These are phyloP conservation scores for Axis porcinus DNA, from an alignment of 2,113 vertebrate genomes.

Conservation along the genomic window DNA sequence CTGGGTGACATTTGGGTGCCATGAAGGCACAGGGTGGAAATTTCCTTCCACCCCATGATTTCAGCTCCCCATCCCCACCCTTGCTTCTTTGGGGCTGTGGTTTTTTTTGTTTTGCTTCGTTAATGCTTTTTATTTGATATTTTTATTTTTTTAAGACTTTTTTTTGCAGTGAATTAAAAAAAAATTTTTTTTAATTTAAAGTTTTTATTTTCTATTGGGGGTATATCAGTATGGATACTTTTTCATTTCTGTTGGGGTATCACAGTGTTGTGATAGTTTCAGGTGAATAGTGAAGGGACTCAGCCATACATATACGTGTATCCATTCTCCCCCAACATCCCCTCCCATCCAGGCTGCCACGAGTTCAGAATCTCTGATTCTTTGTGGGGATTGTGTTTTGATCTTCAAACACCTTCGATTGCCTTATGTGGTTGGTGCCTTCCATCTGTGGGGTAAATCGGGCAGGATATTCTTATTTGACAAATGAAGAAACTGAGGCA, in stretches of 20 bases:
- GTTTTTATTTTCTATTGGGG: neutral
- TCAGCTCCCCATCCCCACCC: neutral
- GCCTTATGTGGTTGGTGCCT: neutral
- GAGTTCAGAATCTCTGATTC: neutral
- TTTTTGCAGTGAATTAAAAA: neutral
- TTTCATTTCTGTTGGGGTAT: neutral
- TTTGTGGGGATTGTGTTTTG: neutral
- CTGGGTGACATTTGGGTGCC: constrained; percentile 43
- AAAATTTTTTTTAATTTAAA: neutral
- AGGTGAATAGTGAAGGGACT: neutral
- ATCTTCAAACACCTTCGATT: neutral
- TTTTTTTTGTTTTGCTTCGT: neutral
- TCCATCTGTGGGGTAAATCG: neutral
- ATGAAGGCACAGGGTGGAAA: neutral
- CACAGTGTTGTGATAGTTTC: neutral
- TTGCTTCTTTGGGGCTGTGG: neutral
- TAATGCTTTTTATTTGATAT: neutral
- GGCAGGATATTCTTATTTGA: neutral
- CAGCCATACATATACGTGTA: neutral
- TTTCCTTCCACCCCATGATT: neutral
- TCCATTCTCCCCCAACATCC: neutral
- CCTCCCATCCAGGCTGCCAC: neutral
- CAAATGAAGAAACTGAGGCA: neutral
- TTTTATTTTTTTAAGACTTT: neutral
- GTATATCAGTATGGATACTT: neutral